Conservation (phyloP, 2,888 invertebrate species). For the Aricia artaxerxes region DNA sequence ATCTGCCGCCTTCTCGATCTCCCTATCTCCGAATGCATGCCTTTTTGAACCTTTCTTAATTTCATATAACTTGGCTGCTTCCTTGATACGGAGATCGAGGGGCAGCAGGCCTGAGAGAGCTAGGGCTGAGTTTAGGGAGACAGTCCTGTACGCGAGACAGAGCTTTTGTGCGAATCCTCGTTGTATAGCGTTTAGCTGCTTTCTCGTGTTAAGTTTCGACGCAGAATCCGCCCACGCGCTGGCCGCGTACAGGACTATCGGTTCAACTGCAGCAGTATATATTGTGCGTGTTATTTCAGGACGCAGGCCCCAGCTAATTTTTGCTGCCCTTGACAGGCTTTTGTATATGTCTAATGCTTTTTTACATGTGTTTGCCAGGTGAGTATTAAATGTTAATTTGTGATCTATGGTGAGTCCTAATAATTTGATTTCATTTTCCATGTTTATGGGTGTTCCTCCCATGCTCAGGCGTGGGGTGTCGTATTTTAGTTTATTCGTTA, state of each 20-base stretch:
- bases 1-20: too few relatives aligned
- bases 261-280: constrained; percentile 34
- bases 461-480: background rate
- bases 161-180: constrained; percentile 24
- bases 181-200: too few relatives aligned
- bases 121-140: constrained; percentile 39
- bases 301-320: too few relatives aligned
- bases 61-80: too few relatives aligned
- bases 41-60: too few relatives aligned
- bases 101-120: constrained; percentile 40
- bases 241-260: constrained; percentile 37
- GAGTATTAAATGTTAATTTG: constrained; percentile 31
- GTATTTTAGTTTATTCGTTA: background rate
- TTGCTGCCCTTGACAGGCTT: background rate
- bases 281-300: too few relatives aligned
- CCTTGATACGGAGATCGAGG: constrained; percentile 24
- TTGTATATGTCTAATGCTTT: constrained; percentile 36
- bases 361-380: constrained; percentile 26
- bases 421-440: constrained; percentile 22
- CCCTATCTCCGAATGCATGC: too few relatives aligned
- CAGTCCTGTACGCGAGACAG: constrained; percentile 35
- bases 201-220: too few relatives aligned
- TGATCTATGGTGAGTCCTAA: constrained; percentile 32
- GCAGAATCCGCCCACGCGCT: constrained; percentile 17
- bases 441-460: background rate